phyloP scores from a whole-genome alignment of 2,797 vertebrate genomes.

The Perodicticus potto region DNA sequence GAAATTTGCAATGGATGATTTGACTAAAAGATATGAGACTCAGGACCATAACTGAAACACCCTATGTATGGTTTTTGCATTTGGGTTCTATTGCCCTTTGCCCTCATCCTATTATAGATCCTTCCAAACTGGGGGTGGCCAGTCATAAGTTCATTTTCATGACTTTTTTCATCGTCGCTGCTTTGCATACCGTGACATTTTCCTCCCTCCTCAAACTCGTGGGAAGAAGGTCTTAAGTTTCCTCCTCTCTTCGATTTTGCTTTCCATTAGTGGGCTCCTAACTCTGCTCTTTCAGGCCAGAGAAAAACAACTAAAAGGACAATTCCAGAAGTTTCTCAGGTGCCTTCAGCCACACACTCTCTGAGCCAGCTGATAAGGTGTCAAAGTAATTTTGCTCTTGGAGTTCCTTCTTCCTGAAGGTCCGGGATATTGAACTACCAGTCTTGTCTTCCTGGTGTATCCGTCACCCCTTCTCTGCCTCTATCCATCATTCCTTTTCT shows the following conservation, averaged over 20 bases:
- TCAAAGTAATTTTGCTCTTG: neutral
- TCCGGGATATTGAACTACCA: neutral
- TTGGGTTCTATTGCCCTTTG: neutral
- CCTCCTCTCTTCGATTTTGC: neutral
- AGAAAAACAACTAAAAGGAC: neutral
- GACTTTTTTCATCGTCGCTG: neutral
- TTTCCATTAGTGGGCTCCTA: neutral
- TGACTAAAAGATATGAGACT: neutral
- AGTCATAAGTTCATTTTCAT: neutral
- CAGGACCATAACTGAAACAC: neutral
- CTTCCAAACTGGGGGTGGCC: neutral
- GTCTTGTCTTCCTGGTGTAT: neutral
- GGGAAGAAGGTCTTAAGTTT: neutral
- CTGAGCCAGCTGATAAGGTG: neutral
- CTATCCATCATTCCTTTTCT: neutral
- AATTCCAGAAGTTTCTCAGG: neutral
- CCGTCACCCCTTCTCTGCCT: neutral
- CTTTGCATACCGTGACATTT: neutral
- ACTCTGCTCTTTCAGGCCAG: neutral
- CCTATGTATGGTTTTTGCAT: neutral
- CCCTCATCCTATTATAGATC: neutral
- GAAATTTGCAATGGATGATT: slow-evolving; percentile 7
- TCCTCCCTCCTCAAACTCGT: neutral
- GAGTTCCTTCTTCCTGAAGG: neutral
- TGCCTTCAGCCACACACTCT: neutral